Conservation (phyloP, 2,888 invertebrate species). For the Toxonevra muliebris region DNA sequence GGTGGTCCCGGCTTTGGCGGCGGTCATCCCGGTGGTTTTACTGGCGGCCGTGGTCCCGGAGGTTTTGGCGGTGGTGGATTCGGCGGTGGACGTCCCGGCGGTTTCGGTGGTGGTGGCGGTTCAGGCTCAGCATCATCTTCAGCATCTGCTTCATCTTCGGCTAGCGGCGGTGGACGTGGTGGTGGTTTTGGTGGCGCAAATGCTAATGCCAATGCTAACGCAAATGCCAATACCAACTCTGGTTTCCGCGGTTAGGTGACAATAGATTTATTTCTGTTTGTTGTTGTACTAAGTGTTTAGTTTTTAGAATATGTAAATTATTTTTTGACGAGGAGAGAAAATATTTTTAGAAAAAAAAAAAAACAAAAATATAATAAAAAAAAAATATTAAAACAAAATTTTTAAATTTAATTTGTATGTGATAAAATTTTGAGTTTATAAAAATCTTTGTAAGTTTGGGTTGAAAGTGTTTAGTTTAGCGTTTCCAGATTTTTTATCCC, state of each 20-base stretch:
- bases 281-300: too few species aligned
- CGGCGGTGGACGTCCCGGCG: constrained; percentile 8
- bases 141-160: constrained; percentile 15
- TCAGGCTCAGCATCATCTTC: not conserved
- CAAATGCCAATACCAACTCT: constrained; percentile 5
- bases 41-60: constrained; percentile 8
- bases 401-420: not conserved
- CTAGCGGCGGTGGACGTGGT: constrained; percentile 7
- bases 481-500: too few species aligned
- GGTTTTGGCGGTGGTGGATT: constrained; percentile 15
- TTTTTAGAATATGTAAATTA: too few species aligned
- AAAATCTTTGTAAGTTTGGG: too few species aligned
- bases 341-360: too few species aligned
- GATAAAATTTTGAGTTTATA: too few species aligned
- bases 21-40: constrained; percentile 13
- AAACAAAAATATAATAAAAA: too few species aligned
- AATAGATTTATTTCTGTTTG: too few species aligned
- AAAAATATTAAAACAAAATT: not conserved
- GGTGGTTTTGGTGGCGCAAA: constrained; percentile 30
- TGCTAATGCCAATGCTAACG: constrained; percentile 32
- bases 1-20: constrained; percentile 12
- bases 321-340: too few species aligned
- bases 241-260: not conserved
- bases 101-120: constrained; percentile 14
- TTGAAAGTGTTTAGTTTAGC: too few species aligned